Evolutionary conservation across 2,888 invertebrate genomes (phyloP), one percentile per base, ranked within the genome.

Genomic region (Drosophila longiperda): DNA sequence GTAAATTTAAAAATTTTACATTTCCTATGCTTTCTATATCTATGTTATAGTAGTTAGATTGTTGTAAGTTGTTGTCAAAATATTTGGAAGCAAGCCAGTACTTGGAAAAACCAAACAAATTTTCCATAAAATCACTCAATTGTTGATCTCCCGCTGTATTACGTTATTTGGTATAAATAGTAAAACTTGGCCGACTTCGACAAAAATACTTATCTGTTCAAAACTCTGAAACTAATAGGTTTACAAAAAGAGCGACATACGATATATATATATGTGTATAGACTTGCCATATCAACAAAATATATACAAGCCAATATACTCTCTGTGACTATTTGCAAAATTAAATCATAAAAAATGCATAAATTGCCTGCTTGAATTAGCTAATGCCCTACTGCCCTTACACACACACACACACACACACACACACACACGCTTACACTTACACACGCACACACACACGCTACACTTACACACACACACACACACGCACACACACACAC

Each of bases 301-400:
- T 23, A 45, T 15, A 2, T 29, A 29, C 33, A 50, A 50, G n/a
- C 54, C n/a, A 26, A 36, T 38, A 4, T 38, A 3, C 23, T 29
- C n/a, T 29, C 26, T 26, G 36, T 17, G 26, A 26, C 8, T 26
- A n/a, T 36, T 23, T n/a, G 11, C 11, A 26, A 26, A 57, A 42
- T n/a, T 0, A 54, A 66, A 42, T 66, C 50, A 89, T 83, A 64
- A 34, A 40, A 72, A 72, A 85, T 84, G 66, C 82, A 84, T 79
- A 73, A 73, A 48, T 64, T 48, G 58, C 60, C 57, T 50, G 53
- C 20, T 32, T 29, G 34, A 38, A 36, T 66, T 33, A 65, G 57
- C 55, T 52, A 26, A 26, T 29, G 32, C 29, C 26, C 29, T 38
- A 57, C 29, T 26, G 15, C 33, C 36, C 40, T 33, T 11, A 34